phyloP scores from a whole-genome alignment of 53 echinoderm and acorn worm genomes.

The Henricia sp. region DNA sequence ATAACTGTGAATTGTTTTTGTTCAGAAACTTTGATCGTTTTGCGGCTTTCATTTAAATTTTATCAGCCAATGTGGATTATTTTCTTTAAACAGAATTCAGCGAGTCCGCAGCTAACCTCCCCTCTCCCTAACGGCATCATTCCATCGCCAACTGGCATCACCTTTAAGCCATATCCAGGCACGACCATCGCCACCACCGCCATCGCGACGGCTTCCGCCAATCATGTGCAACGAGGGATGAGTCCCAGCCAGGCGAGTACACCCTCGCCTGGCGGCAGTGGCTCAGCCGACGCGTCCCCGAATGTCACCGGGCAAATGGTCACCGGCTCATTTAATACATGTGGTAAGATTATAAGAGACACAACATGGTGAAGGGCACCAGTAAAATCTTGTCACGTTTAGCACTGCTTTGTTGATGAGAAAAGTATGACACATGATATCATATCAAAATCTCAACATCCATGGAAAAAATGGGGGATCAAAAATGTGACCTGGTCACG shows the following conservation, averaged over 20 bases:
- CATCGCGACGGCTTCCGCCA: constrained; percentile 51
- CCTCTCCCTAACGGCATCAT: constrained; percentile 90
- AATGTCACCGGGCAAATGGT: constrained; percentile 57
- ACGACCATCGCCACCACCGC: constrained; percentile 25
- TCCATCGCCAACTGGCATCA: constrained; percentile 76
- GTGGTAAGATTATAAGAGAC: too few species aligned
- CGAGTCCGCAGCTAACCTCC: constrained; percentile 90
- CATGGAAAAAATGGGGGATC: too few species aligned
- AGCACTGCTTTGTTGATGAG: too few species aligned
- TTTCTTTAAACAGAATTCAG: constrained; percentile 68
- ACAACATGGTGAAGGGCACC: too few species aligned
- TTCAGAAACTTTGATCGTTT: too few species aligned
- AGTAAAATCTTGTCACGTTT: too few species aligned
- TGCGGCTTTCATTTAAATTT: too few species aligned
- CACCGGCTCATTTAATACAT: constrained; percentile 57
- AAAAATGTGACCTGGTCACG: too few species aligned
- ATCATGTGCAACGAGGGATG: constrained; percentile 62
- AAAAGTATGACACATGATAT: too few species aligned
- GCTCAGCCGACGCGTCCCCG: constrained; percentile 80
- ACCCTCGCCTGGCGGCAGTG: constrained; percentile 82
- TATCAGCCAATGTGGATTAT: too few species aligned
- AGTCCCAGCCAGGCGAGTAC: constrained; percentile 88
- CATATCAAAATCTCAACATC: too few species aligned
- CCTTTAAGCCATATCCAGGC: constrained; percentile 62
- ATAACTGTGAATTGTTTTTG: neutral